Conservation (phyloP, 2,888 invertebrate species). For the Busseola fusca region DNA sequence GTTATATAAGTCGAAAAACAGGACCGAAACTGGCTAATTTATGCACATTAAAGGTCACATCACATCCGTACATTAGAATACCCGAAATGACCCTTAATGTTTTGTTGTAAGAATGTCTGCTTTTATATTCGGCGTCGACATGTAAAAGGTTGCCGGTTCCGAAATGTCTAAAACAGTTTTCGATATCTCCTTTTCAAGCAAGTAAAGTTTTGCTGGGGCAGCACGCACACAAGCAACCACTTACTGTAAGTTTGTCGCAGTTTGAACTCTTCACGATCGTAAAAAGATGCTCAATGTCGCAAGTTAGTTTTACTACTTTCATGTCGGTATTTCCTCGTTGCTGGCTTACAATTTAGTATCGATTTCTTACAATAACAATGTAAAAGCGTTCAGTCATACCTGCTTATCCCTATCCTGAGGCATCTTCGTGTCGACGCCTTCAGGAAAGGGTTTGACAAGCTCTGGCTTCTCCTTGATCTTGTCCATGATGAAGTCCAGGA, state of each 20-base stretch:
- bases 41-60: slow-evolving; percentile 41
- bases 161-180: slow-evolving; percentile 21
- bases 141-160: slow-evolving; percentile 3
- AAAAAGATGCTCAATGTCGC: slow-evolving; percentile 28
- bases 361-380: slow-evolving; percentile 19
- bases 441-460: slow-evolving; percentile 94
- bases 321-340: slow-evolving; percentile 9
- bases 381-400: slow-evolving; percentile 69
- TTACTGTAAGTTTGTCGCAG: slow-evolving; percentile 15
- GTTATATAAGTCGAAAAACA: slow-evolving; percentile 36
- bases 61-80: slow-evolving; percentile 34
- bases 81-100: slow-evolving; percentile 28
- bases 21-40: slow-evolving; percentile 38
- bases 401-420: slow-evolving; percentile 97
- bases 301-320: slow-evolving; percentile 25
- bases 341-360: slow-evolving; percentile 14
- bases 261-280: slow-evolving; percentile 27
- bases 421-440: slow-evolving; percentile 94
- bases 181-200: slow-evolving; percentile 23
- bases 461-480: slow-evolving; percentile 98
- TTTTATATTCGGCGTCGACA: slow-evolving; percentile 16
- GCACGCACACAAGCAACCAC: slow-evolving; percentile 18
- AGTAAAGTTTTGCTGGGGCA: not conserved
- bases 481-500: slow-evolving; percentile 97
- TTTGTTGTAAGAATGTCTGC: slow-evolving; percentile 27